A percentile compares a stretch with the other conserved stretches of the same genome.
phyloP scores from a whole-genome alignment of 2,797 vertebrate genomes.

The Acanthornis magna region DNA sequence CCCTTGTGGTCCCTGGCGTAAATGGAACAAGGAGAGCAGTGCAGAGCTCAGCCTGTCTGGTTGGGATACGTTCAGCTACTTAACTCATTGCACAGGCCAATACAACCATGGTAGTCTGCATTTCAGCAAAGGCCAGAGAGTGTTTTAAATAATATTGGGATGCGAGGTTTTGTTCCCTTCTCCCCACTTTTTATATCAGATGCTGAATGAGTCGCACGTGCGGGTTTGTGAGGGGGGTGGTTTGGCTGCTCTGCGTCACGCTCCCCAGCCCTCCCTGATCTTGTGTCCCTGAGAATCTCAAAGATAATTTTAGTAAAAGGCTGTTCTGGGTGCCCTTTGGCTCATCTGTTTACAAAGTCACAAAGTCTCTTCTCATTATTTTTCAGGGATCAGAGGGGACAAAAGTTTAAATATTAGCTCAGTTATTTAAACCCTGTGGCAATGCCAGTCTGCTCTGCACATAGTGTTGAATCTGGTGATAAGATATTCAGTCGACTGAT shows the following conservation, averaged over 20 bases:
- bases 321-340: background rate
- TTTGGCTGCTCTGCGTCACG: background rate
- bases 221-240: background rate
- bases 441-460: slow-evolving; percentile 1
- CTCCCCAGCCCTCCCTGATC: background rate
- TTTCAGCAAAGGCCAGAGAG: background rate
- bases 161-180: background rate
- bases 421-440: slow-evolving; percentile 35
- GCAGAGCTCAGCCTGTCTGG: background rate
- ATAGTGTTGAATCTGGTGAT: background rate
- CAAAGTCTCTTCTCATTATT: slow-evolving; percentile 56
- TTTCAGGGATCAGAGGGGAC: slow-evolving; percentile 43
- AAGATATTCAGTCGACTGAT: background rate
- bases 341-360: slow-evolving; percentile 47
- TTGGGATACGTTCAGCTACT: background rate
- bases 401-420: slow-evolving; percentile 72
- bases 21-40: background rate
- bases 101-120: background rate
- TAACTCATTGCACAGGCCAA: background rate
- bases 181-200: background rate
- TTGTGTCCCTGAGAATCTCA: background rate
- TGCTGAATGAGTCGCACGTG: rapidly evolving
- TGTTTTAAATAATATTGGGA: background rate
- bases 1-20: rapidly evolving
- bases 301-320: background rate